These are phyloP conservation scores for Apis laboriosa DNA, from an alignment of 1,140 invertebrate genomes.

Conservation along the genomic window DNA sequence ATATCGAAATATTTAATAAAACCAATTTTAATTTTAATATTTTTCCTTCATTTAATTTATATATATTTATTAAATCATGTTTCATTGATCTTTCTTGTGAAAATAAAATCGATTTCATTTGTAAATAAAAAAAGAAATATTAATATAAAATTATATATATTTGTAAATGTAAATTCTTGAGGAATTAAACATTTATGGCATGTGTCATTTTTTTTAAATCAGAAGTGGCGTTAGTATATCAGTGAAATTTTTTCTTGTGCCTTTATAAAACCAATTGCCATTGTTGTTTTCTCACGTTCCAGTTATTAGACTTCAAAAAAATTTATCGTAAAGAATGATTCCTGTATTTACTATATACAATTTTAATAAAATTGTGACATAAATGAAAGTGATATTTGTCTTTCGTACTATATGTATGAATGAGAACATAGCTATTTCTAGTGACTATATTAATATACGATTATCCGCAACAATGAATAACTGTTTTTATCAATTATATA, in stretches of 20 bases:
- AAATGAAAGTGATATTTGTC: constrained; percentile 1
- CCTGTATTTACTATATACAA: neutral
- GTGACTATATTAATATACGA: neutral
- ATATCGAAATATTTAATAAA: neutral
- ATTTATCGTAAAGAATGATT: neutral
- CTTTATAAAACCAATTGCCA: neutral
- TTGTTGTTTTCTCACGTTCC: neutral
- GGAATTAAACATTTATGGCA: neutral
- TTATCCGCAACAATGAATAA: constrained; percentile 8
- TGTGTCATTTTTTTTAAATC: neutral
- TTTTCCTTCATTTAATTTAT: neutral
- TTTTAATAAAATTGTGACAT: neutral
- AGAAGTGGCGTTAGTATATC: neutral
- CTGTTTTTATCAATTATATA: neutral
- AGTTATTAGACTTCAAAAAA: neutral
- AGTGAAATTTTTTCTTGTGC: neutral
- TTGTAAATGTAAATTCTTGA: too few relatives aligned
- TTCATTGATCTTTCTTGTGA: too few relatives aligned
- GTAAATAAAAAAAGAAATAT: too few relatives aligned
- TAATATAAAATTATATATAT: too few relatives aligned
- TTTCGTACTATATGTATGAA: neutral
- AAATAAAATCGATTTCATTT: too few relatives aligned
- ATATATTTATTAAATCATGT: neutral
- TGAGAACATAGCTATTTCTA: constrained; percentile 16
- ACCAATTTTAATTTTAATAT: neutral